phyloP scores from a whole-genome alignment of 2,888 invertebrate species.

The Drosophila trichaetosa region DNA sequence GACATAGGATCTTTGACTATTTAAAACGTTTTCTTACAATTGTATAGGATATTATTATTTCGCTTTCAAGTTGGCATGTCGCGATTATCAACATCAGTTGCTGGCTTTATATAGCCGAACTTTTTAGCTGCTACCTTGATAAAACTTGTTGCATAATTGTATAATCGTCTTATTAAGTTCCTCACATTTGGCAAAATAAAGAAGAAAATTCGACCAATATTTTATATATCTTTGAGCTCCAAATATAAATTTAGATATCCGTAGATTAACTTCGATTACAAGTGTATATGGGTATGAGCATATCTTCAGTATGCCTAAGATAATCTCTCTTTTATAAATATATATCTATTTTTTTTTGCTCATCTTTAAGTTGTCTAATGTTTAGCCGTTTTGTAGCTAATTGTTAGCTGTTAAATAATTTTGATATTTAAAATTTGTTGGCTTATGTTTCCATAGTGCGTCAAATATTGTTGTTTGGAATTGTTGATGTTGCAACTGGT shows the following conservation, averaged over 20 bases:
- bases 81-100: not conserved
- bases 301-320: no score
- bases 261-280: no score
- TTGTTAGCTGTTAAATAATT: not conserved
- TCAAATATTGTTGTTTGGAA: not conserved
- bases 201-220: no score
- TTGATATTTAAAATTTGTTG: not conserved
- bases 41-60: not conserved
- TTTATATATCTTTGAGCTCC: no score
- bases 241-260: no score
- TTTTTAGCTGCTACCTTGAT: no score
- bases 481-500: slow-evolving; percentile 41
- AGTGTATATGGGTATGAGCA: no score
- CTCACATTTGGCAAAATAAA: not conserved
- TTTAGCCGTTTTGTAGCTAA: not conserved
- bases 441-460: slow-evolving; percentile 17
- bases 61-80: not conserved
- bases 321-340: not conserved
- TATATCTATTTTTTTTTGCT: not conserved
- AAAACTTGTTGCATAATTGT: not conserved
- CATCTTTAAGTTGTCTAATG: not conserved
- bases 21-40: not conserved
- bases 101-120: no score
- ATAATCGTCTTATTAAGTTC: not conserved
- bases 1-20: not conserved